phyloP scores from a whole-genome alignment of 1,140 invertebrate genomes.

The Steinernema feltiae region DNA sequence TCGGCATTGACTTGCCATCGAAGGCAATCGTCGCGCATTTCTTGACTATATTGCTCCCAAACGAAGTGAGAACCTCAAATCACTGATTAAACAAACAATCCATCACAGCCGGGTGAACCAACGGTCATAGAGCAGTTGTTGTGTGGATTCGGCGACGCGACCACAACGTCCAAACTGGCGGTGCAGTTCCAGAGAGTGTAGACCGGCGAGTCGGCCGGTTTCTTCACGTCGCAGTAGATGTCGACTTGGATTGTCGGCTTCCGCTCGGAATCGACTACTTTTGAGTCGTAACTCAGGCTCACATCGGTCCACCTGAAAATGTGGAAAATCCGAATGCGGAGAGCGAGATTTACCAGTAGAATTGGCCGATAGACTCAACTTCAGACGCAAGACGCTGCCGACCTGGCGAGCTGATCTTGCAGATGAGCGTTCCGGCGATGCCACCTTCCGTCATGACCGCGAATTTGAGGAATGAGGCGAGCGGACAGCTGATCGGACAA shows the following conservation, averaged over 20 bases:
- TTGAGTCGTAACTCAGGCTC: background rate
- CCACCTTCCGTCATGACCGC: background rate
- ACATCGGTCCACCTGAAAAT: background rate
- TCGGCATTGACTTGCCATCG: background rate
- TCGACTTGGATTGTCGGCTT: background rate
- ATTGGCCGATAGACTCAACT: background rate
- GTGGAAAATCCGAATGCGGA: background rate
- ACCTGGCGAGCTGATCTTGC: background rate
- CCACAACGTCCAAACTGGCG: background rate
- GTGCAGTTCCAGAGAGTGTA: background rate
- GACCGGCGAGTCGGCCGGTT: background rate
- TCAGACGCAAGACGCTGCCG: background rate
- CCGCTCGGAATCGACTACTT: background rate
- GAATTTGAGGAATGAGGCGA: background rate
- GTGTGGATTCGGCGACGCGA: background rate
- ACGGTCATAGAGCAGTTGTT: conserved; percentile 10
- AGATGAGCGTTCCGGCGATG: background rate
- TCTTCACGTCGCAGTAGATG: conserved; percentile 1
- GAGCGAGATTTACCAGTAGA: conserved; percentile 4
- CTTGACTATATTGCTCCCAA: background rate
- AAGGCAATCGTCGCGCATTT: background rate
- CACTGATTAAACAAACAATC: background rate
- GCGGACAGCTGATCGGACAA: background rate
- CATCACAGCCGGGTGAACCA: background rate
- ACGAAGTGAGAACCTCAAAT: background rate